Conservation (phyloP, 2,113 vertebrate genomes). For the Tupaia tana region DNA sequence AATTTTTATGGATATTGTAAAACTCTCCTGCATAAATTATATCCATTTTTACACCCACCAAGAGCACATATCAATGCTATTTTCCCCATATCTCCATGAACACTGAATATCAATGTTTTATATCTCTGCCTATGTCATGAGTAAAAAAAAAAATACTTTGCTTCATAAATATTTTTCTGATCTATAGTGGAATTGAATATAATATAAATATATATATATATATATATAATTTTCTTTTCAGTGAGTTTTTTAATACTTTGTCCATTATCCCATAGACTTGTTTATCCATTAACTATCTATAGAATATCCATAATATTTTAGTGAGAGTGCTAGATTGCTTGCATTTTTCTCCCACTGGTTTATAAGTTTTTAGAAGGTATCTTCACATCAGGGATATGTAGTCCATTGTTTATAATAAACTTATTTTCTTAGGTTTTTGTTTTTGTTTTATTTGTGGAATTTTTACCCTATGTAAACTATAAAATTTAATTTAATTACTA, state of each 20-base stretch:
- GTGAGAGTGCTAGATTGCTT: background rate
- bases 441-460: background rate
- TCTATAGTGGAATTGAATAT: background rate
- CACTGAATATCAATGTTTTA: background rate
- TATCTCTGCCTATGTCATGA: background rate
- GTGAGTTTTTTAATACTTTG: background rate
- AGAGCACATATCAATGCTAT: background rate
- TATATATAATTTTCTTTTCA: background rate
- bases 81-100: background rate
- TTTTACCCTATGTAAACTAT: background rate
- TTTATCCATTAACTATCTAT: background rate
- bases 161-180: background rate
- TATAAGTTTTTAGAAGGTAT: background rate
- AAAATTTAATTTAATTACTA: background rate
- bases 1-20: slow-evolving; percentile 46
- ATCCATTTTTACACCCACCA: background rate
- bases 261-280: background rate
- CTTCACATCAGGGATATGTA: background rate
- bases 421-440: slow-evolving; percentile 16
- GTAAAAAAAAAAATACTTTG: background rate
- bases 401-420: background rate
- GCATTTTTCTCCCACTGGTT: background rate
- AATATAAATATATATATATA: background rate
- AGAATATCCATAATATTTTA: background rate
- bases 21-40: background rate